phyloP scores from a whole-genome alignment of 2,113 vertebrate genomes.

The Cheirogaleus medius region DNA sequence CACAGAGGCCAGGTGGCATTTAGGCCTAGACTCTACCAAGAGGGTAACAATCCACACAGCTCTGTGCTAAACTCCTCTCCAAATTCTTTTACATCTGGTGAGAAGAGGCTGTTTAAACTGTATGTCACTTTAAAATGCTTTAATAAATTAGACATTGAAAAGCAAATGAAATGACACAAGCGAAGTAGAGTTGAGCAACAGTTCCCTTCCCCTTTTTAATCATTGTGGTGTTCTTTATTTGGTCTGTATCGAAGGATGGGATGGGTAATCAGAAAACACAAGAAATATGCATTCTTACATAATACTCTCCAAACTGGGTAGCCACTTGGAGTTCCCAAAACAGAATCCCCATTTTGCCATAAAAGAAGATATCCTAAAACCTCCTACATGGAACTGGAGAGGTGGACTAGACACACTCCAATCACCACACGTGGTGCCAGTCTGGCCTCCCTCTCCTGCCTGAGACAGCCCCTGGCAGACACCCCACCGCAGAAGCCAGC shows the following conservation, averaged over 20 bases:
- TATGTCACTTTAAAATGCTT: not conserved
- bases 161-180: not conserved
- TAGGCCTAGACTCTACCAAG: not conserved
- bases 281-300: not conserved
- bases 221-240: not conserved
- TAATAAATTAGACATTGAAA: constrained; percentile 49
- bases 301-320: not conserved
- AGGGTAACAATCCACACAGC: not conserved
- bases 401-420: not conserved
- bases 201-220: not conserved
- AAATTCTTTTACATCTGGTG: not conserved
- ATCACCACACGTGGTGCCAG: not conserved
- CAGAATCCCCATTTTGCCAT: not conserved
- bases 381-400: not conserved
- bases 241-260: constrained; percentile 1
- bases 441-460: not conserved
- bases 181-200: not conserved
- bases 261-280: constrained; percentile 6
- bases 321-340: constrained; percentile 20
- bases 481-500: accelerated
- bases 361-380: not conserved
- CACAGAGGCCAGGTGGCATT: not conserved
- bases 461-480: not conserved
- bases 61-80: not conserved
- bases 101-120: not conserved